These are phyloP conservation scores for Labia minor DNA, from an alignment of 2,888 invertebrate genomes.

Conservation along the genomic window DNA sequence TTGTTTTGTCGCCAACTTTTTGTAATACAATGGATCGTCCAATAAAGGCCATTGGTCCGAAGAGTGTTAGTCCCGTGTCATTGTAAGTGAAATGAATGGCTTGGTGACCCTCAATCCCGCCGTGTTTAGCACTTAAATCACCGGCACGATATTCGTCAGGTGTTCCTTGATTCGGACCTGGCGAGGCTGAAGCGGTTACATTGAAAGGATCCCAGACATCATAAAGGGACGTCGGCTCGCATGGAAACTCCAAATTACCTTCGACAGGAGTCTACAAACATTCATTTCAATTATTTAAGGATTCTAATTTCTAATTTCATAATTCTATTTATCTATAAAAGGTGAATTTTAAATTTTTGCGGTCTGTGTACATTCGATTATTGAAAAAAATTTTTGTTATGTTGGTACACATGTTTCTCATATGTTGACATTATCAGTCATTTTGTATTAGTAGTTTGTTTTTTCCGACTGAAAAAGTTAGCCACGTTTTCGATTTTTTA, in stretches of 20 bases:
- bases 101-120: constrained; percentile 54
- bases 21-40: constrained; percentile 81
- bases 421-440: no score
- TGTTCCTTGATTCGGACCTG: constrained; percentile 54
- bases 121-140: constrained; percentile 77
- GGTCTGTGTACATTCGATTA: not conserved
- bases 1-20: constrained; percentile 45
- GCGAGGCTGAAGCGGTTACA: constrained; percentile 51
- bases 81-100: constrained; percentile 45
- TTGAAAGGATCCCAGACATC: constrained; percentile 79
- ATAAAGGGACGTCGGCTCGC: constrained; percentile 69
- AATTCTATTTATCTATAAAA: no score
- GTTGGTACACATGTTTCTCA: no score
- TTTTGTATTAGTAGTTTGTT: no score
- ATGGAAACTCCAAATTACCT: constrained; percentile 74
- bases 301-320: not conserved
- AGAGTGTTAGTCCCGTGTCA: constrained; percentile 70
- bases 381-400: no score
- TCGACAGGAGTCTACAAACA: constrained; percentile 67
- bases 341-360: no score
- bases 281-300: not conserved
- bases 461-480: no score
- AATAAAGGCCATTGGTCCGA: constrained; percentile 68
- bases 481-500: no score
- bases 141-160: constrained; percentile 80